Evolutionary conservation across 2,797 vertebrate species (phyloP).

Genomic region (Sciurus vulgaris): DNA sequence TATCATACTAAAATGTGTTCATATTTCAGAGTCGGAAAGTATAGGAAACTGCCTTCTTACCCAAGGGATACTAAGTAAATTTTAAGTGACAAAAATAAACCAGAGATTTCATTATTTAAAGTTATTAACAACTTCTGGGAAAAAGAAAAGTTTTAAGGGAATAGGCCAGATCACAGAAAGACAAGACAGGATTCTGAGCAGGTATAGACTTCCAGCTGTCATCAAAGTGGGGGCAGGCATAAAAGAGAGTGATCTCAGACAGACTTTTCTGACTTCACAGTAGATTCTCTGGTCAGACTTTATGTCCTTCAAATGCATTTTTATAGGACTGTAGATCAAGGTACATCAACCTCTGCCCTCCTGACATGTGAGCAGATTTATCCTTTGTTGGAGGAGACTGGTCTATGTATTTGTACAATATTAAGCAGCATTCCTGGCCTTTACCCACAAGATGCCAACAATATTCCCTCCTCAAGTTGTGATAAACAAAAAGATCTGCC

Average conservation of each 20-base stretch:
- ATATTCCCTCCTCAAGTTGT: accelerated
- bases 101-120: not conserved
- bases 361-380: not conserved
- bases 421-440: not conserved
- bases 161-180: not conserved
- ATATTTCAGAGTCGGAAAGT: not conserved
- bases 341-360: not conserved
- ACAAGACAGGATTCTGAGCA: not conserved
- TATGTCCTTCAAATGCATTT: not conserved
- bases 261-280: not conserved
- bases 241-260: not conserved
- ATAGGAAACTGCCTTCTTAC: not conserved
- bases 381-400: not conserved
- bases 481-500: not conserved
- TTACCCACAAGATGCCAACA: not conserved
- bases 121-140: not conserved
- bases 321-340: not conserved
- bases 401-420: not conserved
- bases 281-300: not conserved
- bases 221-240: not conserved
- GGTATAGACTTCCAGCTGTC: not conserved
- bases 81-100: not conserved
- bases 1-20: not conserved
- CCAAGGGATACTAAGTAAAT: not conserved
- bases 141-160: not conserved